These are phyloP conservation scores for Drosophila yooni DNA, from an alignment of 2,888 invertebrate genomes.

Conservation along the genomic window DNA sequence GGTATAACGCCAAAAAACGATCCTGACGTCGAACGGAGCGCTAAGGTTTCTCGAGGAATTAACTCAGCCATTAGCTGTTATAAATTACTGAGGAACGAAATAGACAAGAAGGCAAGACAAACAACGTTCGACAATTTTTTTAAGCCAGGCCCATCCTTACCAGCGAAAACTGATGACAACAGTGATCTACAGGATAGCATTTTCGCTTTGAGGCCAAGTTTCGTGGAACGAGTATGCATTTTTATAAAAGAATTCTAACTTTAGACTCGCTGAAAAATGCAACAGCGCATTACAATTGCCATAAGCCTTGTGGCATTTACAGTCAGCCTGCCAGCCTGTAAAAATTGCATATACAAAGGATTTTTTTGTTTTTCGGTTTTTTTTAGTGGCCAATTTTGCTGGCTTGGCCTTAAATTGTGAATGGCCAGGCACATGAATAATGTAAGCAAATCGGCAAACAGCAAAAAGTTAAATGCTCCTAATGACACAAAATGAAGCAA, in stretches of 20 bases:
- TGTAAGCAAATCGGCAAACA: slow-evolving; percentile 75
- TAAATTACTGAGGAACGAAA: too few relatives aligned
- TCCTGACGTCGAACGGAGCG: too few relatives aligned
- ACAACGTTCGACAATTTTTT: too few relatives aligned
- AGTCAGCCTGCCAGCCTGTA: neutral
- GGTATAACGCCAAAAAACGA: too few relatives aligned
- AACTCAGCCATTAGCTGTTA: too few relatives aligned
- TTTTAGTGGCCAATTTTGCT: slow-evolving; percentile 40
- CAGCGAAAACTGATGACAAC: too few relatives aligned
- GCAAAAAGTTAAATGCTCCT: slow-evolving; percentile 82
- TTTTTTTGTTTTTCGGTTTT: neutral
- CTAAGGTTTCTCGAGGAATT: too few relatives aligned
- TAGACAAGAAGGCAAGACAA: too few relatives aligned
- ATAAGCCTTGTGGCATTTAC: slow-evolving; percentile 6
- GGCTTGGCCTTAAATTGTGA: slow-evolving; percentile 45
- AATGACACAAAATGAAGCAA: slow-evolving; percentile 78
- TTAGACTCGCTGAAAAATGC: neutral
- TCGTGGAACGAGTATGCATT: neutral
- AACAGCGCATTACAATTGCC: slow-evolving; percentile 14
- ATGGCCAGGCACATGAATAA: slow-evolving; percentile 63
- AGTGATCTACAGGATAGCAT: too few relatives aligned
- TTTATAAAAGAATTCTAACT: neutral
- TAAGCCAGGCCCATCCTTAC: too few relatives aligned
- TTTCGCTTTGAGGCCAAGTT: too few relatives aligned
- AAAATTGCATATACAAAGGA: slow-evolving; percentile 14